A percentile compares a stretch with the other conserved stretches of the same genome.
Conservation (phyloP, 2,888 invertebrate species). For the Dryomyza anilis region DNA sequence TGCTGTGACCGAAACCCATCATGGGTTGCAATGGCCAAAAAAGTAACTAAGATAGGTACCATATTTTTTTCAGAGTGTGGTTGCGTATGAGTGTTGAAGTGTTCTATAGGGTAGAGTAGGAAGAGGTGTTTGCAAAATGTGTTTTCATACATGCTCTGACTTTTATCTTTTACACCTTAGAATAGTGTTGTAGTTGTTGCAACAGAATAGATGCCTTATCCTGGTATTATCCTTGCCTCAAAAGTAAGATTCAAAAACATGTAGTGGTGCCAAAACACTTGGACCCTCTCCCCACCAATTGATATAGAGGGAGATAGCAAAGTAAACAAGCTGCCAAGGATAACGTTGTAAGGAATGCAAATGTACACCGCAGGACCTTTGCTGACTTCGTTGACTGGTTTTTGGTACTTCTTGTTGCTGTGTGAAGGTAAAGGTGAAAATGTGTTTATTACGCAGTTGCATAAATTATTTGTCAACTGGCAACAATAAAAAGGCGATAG, state of each 20-base stretch:
- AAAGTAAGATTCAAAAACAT: background rate
- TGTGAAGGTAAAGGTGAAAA: background rate
- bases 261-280: no score
- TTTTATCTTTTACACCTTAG: background rate
- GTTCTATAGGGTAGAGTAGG: constrained; percentile 2
- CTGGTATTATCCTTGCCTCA: background rate
- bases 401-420: background rate
- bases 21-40: no score
- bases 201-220: background rate
- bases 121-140: constrained; percentile 23
- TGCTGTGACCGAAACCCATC: no score
- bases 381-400: no score
- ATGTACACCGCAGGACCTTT: constrained; percentile 1
- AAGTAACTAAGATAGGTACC: no score
- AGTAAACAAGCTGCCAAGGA: constrained; percentile 14
- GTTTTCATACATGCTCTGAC: constrained; percentile 14
- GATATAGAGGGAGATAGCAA: constrained; percentile 8
- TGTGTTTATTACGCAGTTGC: background rate
- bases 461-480: background rate
- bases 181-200: background rate
- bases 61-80: no score
- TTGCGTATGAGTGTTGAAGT: no score
- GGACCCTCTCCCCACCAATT: no score
- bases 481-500: no score
- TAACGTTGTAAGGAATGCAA: constrained; percentile 22